A percentile compares a stretch with the other conserved stretches of the same genome.
These are phyloP conservation scores for Eupsilia transversa DNA, from an alignment of 2,888 invertebrate genomes.

Conservation along the genomic window DNA sequence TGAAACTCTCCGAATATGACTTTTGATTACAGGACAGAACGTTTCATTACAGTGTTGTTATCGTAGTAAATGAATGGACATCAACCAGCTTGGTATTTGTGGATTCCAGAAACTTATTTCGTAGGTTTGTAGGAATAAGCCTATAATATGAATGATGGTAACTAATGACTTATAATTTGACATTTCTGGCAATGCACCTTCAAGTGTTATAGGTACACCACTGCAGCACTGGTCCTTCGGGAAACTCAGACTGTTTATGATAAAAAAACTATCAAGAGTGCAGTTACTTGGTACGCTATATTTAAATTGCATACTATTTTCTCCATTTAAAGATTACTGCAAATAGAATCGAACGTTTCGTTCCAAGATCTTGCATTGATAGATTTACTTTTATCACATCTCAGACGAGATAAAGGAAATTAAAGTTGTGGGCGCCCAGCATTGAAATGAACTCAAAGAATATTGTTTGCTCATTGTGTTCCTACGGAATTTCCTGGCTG, in stretches of 20 bases:
- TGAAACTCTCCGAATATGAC: too few species aligned
- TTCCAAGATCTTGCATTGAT: neutral
- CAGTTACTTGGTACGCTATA: neutral
- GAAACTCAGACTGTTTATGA: neutral
- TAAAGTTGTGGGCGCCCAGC: neutral
- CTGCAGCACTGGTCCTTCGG: too few species aligned
- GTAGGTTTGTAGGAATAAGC: neutral
- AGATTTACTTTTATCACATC: neutral
- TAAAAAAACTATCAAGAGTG: neutral
- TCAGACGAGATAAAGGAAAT: neutral
- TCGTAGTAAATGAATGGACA: neutral
- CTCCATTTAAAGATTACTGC: neutral
- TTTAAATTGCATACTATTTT: neutral
- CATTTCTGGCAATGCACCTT: too few species aligned
- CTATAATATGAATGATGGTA: neutral
- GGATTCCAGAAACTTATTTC: neutral
- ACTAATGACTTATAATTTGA: too few species aligned
- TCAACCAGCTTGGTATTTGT: neutral
- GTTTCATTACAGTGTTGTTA: neutral
- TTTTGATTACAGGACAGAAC: too few species aligned
- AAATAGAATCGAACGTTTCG: neutral
- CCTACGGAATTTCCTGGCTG: neutral
- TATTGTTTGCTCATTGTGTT: neutral
- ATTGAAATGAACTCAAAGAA: constrained; percentile 1
- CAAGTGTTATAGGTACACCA: too few species aligned